Percentiles rank a stretch among this genome's conserved stretches.
phyloP scores from a whole-genome alignment of 1,140 invertebrate species.

The Drosophila melanogaster region DNA sequence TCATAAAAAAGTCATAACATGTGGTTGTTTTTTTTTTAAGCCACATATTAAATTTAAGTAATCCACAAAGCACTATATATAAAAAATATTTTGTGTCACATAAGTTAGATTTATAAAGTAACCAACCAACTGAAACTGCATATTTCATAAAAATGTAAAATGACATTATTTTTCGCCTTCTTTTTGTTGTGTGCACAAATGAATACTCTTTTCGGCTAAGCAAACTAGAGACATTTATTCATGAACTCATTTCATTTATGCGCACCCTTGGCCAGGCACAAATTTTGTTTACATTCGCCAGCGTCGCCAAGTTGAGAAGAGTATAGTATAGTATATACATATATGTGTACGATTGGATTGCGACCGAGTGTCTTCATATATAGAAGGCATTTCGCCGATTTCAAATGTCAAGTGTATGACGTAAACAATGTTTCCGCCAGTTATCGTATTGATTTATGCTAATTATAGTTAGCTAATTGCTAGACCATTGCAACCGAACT shows the following conservation, averaged over 20 bases:
- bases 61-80: too few relatives aligned
- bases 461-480: conserved; percentile 33
- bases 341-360: conserved; percentile 14
- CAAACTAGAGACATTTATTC: conserved; percentile 43
- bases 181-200: conserved; percentile 6
- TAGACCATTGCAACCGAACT: background rate
- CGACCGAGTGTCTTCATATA: conserved; percentile 11
- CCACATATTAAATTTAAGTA: too few relatives aligned
- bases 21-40: too few relatives aligned
- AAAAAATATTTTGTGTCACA: too few relatives aligned
- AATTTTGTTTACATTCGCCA: conserved; percentile 66
- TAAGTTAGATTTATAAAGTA: background rate
- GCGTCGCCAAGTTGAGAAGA: conserved; percentile 36
- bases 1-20: too few relatives aligned
- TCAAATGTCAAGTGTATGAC: conserved; percentile 72
- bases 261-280: conserved; percentile 43
- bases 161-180: background rate
- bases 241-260: conserved; percentile 48
- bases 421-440: conserved; percentile 52
- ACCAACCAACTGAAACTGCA: background rate
- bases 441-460: conserved; percentile 44
- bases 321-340: conserved; percentile 11
- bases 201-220: conserved; percentile 30
- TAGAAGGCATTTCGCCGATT: conserved; percentile 34
- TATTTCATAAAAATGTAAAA: conserved; percentile 2